Base-by-base conservation (phyloP, 2,797 vertebrate genomes). In the Heteromormyrus szaboi region DNA sequence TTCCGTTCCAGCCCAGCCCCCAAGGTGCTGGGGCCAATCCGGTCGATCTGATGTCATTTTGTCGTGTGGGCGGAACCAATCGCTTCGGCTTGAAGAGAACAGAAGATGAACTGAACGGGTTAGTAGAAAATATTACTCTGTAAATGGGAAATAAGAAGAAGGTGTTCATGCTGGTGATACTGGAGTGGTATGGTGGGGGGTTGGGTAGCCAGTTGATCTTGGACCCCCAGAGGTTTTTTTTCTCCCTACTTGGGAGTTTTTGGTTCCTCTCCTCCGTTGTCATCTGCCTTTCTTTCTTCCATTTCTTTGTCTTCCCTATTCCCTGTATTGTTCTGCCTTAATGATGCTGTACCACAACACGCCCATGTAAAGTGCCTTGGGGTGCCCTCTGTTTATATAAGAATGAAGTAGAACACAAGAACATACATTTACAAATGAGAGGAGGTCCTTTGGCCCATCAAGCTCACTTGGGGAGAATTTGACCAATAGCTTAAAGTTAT, bases 11-110 rank as follows among this genome's bases (percentile, higher is more conserved):
- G 95, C 90, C 94, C 54, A 93, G 94, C 93, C 94, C 94, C 87
- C 91, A 97, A 89, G 95, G 96, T 85, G 96, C 94, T 87, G 93
- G 94, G 90, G 94, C 95, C 92, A 95, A 95, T 92, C 92, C 95
- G 59, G 93, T 95, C 91, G 97, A 97, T 92, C 93, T 95, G 90
- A 95, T 96, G 94, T 97, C 97, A 93, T 97, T 95, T 93, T 97
- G 97, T 93, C 95, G 96, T 94, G 91, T 96, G 94, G 96, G 97
- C 89, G 96, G 95, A 88, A 83, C 95, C 87, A 93, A 85, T 90
- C 89, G 95, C 59, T 97, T 96, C 93, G 96, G 96, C 94, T 95
- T 96, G 94, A 96, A 96, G 92, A 97, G 96, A 94, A 96, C 96
- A 41, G 97, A 97, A 46, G 97, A 97, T 93, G 96, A 97, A 92